A percentile compares a stretch with the other conserved stretches of the same genome.
phyloP scores from a whole-genome alignment of 1,140 invertebrate genomes.

The Orius laevigatus region DNA sequence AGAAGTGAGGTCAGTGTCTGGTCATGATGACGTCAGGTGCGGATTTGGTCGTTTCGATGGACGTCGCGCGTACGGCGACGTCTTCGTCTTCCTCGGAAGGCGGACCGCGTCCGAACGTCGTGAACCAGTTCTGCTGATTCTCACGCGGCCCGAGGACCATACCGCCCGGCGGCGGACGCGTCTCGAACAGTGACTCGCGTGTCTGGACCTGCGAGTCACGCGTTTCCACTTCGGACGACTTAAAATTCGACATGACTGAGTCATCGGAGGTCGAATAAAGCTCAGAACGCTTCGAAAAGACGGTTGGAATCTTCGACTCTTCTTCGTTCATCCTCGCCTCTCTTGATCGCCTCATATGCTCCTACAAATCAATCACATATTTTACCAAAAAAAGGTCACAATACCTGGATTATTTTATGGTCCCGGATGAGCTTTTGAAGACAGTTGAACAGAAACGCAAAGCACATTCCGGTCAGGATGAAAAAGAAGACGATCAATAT shows the following conservation, averaged over 20 bases:
- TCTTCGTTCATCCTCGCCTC: constrained; percentile 51
- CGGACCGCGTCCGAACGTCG: neutral
- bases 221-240: constrained; percentile 35
- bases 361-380: constrained; percentile 32
- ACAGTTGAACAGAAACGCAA: constrained; percentile 71
- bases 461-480: constrained; percentile 72
- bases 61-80: constrained; percentile 35
- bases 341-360: constrained; percentile 60
- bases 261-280: constrained; percentile 1
- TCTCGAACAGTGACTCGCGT: constrained; percentile 30
- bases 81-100: neutral
- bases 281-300: neutral
- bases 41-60: constrained; percentile 62
- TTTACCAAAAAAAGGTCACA: constrained; percentile 5
- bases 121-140: neutral
- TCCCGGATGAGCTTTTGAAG: constrained; percentile 66
- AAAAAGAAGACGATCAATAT: constrained; percentile 78
- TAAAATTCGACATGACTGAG: constrained; percentile 1
- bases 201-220: constrained; percentile 65
- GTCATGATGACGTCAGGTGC: constrained; percentile 68
- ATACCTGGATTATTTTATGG: constrained; percentile 67
- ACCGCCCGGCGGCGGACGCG: constrained; percentile 28
- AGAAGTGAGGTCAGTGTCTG: too few relatives aligned
- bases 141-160: constrained; percentile 33
- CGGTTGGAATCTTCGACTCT: neutral